Evolutionary conservation across 2,113 vertebrate genomes (phyloP), one percentile per base, ranked within the genome.

Genomic region (Seriola dumerili): DNA sequence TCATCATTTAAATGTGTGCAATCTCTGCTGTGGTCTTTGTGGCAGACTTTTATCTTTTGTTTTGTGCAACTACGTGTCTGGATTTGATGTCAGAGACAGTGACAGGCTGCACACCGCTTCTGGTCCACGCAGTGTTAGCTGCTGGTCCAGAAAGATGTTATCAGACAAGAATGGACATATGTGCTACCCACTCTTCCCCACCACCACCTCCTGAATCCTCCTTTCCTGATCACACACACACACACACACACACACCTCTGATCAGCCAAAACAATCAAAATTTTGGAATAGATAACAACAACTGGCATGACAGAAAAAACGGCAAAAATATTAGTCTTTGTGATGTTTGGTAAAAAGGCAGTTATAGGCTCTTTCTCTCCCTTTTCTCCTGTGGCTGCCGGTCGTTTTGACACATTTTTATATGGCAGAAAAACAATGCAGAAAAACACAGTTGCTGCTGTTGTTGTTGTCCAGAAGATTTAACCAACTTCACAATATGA

Each of bases 381-480:
- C 52, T 23, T 23, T 55, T 9, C 21, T 23, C 54, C 21, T 12
- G 54, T 12, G 1, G 9, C 10, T 58, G 57, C 23, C 2, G 2
- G 8, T 2, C 13, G 12, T 58, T 58, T 5, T 58, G 2, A 29
- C 13, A 58, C 13, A 29, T 32, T 42, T 42, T 1, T 38, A 38
- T 38, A 8, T 21, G n/a, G 34, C 0, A 29, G 7, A 23, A 44
- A 46, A 23, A 29, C 19, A 52, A 52, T 50, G 29, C 29, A 29
- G 21, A 13, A 66, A 57, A 42, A 40, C 54, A 67, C 14, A 36
- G 21, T 25, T 69, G 5, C 34, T 67, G 42, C 32, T 62, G 8
- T 72, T 76, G 14, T 77, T 1, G 25, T 36, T 48, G 68, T 70
- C 10, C 2, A 14, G 14, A 46, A 42, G 73, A 78, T 84, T 68